phyloP scores from a whole-genome alignment of 2,113 vertebrate genomes.

The Tor tambroides region DNA sequence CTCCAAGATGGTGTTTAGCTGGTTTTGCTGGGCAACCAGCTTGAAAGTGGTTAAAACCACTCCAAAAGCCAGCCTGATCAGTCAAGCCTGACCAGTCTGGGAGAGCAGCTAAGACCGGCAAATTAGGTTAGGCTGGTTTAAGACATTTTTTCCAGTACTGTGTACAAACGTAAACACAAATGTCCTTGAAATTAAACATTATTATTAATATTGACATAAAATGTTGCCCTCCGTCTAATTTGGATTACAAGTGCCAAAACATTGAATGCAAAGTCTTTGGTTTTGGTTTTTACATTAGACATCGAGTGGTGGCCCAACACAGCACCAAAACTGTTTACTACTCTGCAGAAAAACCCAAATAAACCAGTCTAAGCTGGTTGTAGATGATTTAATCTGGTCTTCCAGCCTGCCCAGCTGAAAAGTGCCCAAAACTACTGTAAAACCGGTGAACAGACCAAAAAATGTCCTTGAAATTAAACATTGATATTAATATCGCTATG shows the following conservation, averaged over 20 bases:
- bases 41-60: neutral
- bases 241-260: neutral
- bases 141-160: neutral
- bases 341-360: neutral
- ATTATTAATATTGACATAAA: neutral
- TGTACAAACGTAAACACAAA: neutral
- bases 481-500: neutral
- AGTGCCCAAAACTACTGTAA: neutral
- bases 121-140: neutral
- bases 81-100: neutral
- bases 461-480: slow-evolving; percentile 26
- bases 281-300: neutral
- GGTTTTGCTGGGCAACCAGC: neutral
- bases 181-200: neutral
- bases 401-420: neutral
- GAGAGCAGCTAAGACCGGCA: neutral
- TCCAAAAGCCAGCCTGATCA: neutral
- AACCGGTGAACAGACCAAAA: neutral
- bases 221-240: neutral
- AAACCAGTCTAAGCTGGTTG: neutral
- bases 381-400: neutral
- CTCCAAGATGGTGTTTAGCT: too few relatives aligned
- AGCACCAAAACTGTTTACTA: neutral
- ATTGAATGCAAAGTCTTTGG: neutral
- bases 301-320: neutral